Conservation (phyloP, 1,140 invertebrate genomes). For the Magallana gigas region DNA sequence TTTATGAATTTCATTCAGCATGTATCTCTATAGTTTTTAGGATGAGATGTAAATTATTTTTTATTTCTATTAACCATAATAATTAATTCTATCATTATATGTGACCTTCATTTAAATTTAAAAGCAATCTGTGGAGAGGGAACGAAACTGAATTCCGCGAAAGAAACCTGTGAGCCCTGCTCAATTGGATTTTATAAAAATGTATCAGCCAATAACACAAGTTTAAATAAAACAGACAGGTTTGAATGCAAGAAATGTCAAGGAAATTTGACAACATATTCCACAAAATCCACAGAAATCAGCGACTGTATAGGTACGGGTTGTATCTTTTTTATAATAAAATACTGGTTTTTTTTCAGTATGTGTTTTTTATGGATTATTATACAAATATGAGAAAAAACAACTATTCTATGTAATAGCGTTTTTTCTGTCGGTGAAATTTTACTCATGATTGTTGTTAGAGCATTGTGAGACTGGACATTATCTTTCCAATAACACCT, state of each 20-base stretch:
- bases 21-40: no score
- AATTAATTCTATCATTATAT: background rate
- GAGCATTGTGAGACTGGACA: background rate
- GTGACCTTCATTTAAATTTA: no score
- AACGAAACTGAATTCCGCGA: background rate
- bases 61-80: background rate
- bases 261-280: no score
- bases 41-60: background rate
- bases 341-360: no score
- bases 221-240: background rate
- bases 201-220: background rate
- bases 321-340: no score
- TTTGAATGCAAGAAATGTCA: background rate
- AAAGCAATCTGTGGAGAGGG: background rate
- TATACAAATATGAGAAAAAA: no score
- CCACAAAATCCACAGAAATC: no score
- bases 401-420: no score
- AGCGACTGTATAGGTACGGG: no score
- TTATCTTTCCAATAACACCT: background rate
- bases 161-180: background rate
- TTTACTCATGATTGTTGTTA: background rate
- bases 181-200: background rate
- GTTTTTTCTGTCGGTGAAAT: no score
- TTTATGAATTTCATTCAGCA: no score
- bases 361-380: no score